Evolutionary conservation across 2,888 invertebrate species (phyloP).

Genomic region (Elysia crispata): DNA sequence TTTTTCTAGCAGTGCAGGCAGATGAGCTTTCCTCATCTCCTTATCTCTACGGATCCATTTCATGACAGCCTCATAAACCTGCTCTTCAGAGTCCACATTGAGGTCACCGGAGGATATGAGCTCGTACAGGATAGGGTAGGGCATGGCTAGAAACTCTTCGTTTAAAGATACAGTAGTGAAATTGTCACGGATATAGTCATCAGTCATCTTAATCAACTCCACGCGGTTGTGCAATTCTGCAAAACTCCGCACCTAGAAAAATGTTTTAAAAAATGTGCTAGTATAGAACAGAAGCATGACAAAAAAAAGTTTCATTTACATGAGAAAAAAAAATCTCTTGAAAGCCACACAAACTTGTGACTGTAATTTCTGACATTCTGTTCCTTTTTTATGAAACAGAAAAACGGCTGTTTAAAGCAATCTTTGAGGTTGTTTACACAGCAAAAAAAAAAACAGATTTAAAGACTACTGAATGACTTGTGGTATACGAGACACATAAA

Average conservation of each 20-base stretch:
- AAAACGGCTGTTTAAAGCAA: no score
- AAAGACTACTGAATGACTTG: no score
- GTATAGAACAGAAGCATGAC: no score
- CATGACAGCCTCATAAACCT: constrained; percentile 70
- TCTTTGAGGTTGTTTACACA: no score
- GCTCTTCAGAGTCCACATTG: constrained; percentile 69
- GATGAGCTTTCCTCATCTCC: constrained; percentile 64
- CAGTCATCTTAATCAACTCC: constrained; percentile 72
- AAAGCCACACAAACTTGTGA: no score
- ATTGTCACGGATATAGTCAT: constrained; percentile 73
- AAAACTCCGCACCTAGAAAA: constrained; percentile 73
- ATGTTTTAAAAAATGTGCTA: no score
- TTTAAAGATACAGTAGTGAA: constrained; percentile 71
- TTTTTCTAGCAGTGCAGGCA: constrained; percentile 69
- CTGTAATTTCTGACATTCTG: no score
- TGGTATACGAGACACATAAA: no score
- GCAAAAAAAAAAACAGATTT: no score
- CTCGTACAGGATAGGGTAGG: constrained; percentile 65
- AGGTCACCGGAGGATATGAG: constrained; percentile 72
- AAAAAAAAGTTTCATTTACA: no score
- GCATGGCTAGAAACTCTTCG: constrained; percentile 73
- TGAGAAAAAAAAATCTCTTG: no score
- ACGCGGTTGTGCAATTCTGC: constrained; percentile 77
- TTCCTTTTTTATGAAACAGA: no score
- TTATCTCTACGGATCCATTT: constrained; percentile 76